These are phyloP conservation scores for Cranoglanis bouderius DNA, from an alignment of 2,113 vertebrate species.

Conservation along the genomic window DNA sequence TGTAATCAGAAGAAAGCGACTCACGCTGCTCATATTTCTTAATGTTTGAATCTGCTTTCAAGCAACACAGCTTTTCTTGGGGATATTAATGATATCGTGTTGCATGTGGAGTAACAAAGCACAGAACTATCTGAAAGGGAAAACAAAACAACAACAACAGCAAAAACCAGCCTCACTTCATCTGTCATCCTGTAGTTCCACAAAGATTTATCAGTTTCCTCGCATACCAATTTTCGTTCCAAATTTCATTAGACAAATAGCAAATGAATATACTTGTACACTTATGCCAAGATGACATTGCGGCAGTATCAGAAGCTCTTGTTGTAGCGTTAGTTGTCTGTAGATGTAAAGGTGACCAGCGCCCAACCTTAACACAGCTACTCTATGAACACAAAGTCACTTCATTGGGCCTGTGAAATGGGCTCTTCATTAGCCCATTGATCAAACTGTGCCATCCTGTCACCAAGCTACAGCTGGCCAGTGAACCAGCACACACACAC, in stretches of 20 bases:
- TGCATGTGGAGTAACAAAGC: background rate
- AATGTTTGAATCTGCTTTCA: constrained; percentile 35
- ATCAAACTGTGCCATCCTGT: constrained; percentile 81
- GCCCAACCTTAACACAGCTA: constrained; percentile 33
- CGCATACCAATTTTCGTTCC: constrained; percentile 9
- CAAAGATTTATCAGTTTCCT: constrained; percentile 24
- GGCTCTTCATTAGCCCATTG: constrained; percentile 80
- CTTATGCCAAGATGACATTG: background rate
- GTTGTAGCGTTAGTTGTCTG: constrained; percentile 42
- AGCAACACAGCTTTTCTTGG: constrained; percentile 37
- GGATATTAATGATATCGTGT: constrained; percentile 52
- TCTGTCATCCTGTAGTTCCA: constrained; percentile 17
- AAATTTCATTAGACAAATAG: constrained; percentile 19
- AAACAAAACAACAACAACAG: background rate
- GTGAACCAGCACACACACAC: constrained; percentile 57
- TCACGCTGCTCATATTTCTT: constrained; percentile 47
- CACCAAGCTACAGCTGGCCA: constrained; percentile 77
- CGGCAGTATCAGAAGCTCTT: background rate
- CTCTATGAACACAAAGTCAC: constrained; percentile 61
- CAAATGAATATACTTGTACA: background rate
- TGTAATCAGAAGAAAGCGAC: constrained; percentile 55
- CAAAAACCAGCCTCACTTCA: constrained; percentile 15
- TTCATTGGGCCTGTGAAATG: constrained; percentile 75
- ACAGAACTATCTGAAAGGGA: constrained; percentile 14
- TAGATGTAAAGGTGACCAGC: constrained; percentile 38